A percentile compares a stretch with the other conserved stretches of the same genome.
phyloP scores from a whole-genome alignment of 2,113 vertebrate species.

The Buteo buteo region DNA sequence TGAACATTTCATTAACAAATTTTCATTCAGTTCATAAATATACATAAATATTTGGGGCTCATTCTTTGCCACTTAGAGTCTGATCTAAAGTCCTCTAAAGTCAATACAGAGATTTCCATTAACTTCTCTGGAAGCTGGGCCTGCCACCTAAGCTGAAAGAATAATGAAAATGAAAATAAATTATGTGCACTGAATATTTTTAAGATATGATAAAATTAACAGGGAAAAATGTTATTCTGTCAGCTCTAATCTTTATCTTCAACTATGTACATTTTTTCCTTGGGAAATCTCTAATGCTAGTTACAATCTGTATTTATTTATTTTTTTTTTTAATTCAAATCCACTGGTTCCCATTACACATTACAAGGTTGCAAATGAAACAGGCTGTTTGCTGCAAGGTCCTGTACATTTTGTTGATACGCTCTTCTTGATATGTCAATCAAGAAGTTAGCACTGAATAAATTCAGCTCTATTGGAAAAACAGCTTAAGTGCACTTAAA shows the following conservation, averaged over 20 bases:
- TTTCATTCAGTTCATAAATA: conserved; percentile 13
- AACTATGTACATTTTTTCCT: not conserved
- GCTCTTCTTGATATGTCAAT: not conserved
- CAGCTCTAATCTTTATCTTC: not conserved
- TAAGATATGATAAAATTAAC: conserved; percentile 16
- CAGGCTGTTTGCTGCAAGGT: not conserved
- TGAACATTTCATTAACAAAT: conserved; percentile 41
- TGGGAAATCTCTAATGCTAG: not conserved
- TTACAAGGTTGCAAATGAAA: not conserved
- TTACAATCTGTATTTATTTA: not conserved
- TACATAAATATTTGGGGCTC: conserved; percentile 9
- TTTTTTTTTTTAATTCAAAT: not conserved
- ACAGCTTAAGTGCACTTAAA: conserved; percentile 43
- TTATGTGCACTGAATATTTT: not conserved
- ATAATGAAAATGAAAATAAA: conserved; percentile 35
- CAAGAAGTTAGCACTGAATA: conserved; percentile 38
- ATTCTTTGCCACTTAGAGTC: not conserved
- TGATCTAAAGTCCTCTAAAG: not conserved
- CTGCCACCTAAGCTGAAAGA: not conserved
- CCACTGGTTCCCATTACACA: not conserved
- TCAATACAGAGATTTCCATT: not conserved
- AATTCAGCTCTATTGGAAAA: conserved; percentile 27
- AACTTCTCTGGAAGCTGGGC: not conserved
- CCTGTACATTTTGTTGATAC: not conserved
- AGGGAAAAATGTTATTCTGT: not conserved